These are phyloP conservation scores for Drosophila punjabiensis DNA, from an alignment of 1,140 invertebrate genomes.

Conservation along the genomic window DNA sequence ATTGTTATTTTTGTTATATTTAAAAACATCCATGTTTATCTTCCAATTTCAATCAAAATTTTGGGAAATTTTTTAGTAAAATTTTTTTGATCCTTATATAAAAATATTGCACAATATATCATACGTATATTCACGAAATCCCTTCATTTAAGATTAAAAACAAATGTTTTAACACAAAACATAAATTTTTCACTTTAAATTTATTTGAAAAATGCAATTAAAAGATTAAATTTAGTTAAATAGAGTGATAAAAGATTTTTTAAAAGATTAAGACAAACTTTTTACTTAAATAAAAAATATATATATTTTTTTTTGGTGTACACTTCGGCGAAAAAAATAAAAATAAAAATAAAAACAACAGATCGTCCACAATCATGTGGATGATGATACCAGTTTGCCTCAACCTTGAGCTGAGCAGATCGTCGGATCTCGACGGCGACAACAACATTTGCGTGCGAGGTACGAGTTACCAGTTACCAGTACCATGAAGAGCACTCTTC, in stretches of 20 bases:
- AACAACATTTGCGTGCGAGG: constrained; percentile 74
- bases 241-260: not conserved
- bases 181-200: too few relatives aligned
- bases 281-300: too few relatives aligned
- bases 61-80: too few relatives aligned
- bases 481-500: constrained; percentile 74
- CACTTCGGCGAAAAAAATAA: not conserved
- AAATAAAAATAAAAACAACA: constrained; percentile 16
- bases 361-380: constrained; percentile 39
- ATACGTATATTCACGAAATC: too few relatives aligned
- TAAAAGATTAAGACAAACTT: not conserved
- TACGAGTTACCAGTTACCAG: constrained; percentile 45
- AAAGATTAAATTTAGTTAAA: not conserved
- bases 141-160: too few relatives aligned
- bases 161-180: too few relatives aligned
- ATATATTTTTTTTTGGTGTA: not conserved
- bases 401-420: constrained; percentile 66
- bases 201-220: not conserved
- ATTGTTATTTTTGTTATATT: too few relatives aligned
- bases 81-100: too few relatives aligned
- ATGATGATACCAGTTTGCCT: constrained; percentile 78
- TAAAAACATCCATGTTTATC: too few relatives aligned
- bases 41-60: too few relatives aligned
- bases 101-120: too few relatives aligned
- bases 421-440: constrained; percentile 31